phyloP scores from a whole-genome alignment of 1,140 invertebrate species.

The Gyrodactylus bullatarudis region DNA sequence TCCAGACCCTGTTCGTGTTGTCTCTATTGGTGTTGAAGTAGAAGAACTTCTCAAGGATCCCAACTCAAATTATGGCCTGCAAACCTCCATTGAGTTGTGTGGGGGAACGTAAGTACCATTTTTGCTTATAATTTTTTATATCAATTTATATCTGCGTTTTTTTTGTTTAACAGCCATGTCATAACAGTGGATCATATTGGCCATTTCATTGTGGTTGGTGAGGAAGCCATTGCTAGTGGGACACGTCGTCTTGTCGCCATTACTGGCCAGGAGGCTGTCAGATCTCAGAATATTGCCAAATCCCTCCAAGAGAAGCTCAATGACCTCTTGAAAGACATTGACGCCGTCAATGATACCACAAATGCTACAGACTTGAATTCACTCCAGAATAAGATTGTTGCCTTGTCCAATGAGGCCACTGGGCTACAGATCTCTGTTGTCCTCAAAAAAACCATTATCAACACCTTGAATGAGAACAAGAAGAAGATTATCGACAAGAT shows the following conservation, averaged over 20 bases:
- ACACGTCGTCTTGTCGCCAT: constrained; percentile 78
- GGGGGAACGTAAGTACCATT: constrained; percentile 44
- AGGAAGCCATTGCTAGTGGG: constrained; percentile 95
- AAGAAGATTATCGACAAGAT: neutral
- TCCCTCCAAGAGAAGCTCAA: neutral
- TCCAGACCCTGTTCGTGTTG: constrained; percentile 82
- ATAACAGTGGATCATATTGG: constrained; percentile 47
- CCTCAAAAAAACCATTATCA: neutral
- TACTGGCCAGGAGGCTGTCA: constrained; percentile 31
- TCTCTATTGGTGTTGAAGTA: constrained; percentile 63
- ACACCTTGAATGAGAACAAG: neutral
- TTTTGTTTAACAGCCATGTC: constrained; percentile 33
- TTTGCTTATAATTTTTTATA: neutral
- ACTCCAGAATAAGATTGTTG: neutral
- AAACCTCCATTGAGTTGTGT: constrained; percentile 94
- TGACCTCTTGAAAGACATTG: neutral
- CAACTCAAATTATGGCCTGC: constrained; percentile 29
- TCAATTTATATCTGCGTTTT: neutral
- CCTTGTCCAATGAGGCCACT: neutral
- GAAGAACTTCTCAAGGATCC: constrained; percentile 58
- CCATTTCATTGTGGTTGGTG: constrained; percentile 65
- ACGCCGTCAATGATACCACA: neutral
- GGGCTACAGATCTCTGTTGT: neutral
- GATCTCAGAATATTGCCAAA: neutral
- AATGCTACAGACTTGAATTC: neutral